These are phyloP conservation scores for Podarcis siculus DNA, from an alignment of 2,797 vertebrate genomes.

Conservation along the genomic window DNA sequence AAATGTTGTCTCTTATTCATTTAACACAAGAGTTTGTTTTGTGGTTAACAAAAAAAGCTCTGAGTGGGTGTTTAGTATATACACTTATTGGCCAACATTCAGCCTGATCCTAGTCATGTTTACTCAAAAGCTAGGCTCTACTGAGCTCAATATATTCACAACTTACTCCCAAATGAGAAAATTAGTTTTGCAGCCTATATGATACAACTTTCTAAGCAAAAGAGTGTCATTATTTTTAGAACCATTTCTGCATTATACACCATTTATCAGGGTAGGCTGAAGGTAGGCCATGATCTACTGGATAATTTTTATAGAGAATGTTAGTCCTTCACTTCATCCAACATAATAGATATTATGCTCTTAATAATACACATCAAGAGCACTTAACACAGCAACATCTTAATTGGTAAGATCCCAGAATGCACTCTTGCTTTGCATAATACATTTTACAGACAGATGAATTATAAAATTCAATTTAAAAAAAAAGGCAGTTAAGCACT, in stretches of 20 bases:
- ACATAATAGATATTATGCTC: background rate
- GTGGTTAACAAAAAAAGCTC: background rate
- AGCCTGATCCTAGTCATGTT: background rate
- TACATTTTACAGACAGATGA: background rate
- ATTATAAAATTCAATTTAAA: background rate
- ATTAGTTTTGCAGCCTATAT: background rate
- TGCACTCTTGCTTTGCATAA: background rate
- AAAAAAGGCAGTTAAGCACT: background rate
- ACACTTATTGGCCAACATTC: background rate
- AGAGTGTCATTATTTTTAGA: background rate
- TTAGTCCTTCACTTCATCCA: background rate
- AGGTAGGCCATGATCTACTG: background rate
- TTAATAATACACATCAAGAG: background rate
- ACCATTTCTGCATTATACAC: background rate
- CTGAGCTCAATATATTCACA: background rate
- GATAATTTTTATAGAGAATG: background rate
- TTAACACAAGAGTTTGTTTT: background rate
- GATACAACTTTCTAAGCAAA: background rate
- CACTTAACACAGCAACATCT: background rate
- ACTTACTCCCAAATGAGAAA: background rate
- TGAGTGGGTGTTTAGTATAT: background rate
- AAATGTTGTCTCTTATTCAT: background rate
- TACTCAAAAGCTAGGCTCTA: background rate
- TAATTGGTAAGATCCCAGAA: background rate
- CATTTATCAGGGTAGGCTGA: background rate